Evolutionary conservation across 2,888 invertebrate species (phyloP), one percentile per base, ranked within the genome.

Genomic region (Opisthograptis luteolata): DNA sequence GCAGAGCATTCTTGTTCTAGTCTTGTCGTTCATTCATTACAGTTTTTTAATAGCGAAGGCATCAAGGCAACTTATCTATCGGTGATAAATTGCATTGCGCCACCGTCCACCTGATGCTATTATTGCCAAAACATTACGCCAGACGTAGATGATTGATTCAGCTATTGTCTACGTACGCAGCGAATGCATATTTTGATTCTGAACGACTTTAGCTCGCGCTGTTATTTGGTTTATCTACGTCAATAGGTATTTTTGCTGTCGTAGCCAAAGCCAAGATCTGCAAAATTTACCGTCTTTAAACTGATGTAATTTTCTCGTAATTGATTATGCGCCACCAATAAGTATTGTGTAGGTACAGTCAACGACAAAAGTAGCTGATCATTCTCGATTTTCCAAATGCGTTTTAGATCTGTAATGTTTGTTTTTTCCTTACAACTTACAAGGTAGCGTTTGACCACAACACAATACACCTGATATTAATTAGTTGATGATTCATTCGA

Each of bases 41-140:
- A 46, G 54, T 47, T 35, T 48, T 51, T 17, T 31, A 53, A 47
- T 43, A 41, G 44, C 51, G 28, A 35, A 52, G 46, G 42, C 46
- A 58, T 37, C 53, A 57, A 54, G 58, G 46, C 45, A 62, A 65
- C 60, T 62, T 52, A 60, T 66, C 48, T n/a, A 55, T 54, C 55
- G 24, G 1, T 7, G 41, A 59, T 62, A 55, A 58, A 60, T 55
- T 64, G 48, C 55, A 58, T 60, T 64, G 45, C 60, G 32, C 40
- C 25, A 30, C 6, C 28, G 19, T 20, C 31, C 64, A 68, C 58
- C 62, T 64, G 68, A 59, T 52, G 37, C 24, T 41, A 58, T 62
- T 62, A 65, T 60, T 70, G 74, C 71, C 74, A 76, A 73, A 68
- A 61, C 50, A 51, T 61, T 62, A 60, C 55, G 65, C 66, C 62